phyloP scores from a whole-genome alignment of 2,888 invertebrate genomes.

The Chironomus tentans region DNA sequence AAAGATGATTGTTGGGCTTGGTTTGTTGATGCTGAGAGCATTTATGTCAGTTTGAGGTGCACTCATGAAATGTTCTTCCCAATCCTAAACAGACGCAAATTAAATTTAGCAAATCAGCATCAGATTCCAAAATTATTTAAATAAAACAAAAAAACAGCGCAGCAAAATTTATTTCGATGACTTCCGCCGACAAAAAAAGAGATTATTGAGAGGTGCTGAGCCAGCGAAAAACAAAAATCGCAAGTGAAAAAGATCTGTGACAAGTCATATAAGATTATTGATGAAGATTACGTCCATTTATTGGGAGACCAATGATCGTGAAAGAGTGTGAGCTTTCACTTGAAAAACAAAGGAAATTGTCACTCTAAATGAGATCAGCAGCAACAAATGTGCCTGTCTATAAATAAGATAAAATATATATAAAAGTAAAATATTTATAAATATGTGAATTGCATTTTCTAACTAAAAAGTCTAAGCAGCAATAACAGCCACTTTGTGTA shows the following conservation, averaged over 20 bases:
- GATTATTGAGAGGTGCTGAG: neutral
- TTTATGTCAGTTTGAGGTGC: neutral
- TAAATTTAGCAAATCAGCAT: no score
- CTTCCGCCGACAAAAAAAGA: neutral
- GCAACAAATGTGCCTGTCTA: neutral
- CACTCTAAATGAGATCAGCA: constrained; percentile 25
- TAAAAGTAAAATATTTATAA: neutral
- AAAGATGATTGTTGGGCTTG: neutral
- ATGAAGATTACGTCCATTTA: neutral
- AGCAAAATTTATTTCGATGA: no score
- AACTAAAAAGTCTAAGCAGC: constrained; percentile 1
- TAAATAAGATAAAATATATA: neutral
- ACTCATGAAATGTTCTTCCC: no score
- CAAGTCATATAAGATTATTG: neutral
- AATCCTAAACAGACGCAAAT: no score
- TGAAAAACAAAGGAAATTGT: constrained; percentile 27
- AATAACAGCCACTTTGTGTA: neutral
- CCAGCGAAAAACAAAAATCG: neutral
- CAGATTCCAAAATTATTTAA: no score
- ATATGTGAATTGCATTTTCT: constrained; percentile 21
- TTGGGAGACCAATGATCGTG: constrained; percentile 28
- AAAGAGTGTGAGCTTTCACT: constrained; percentile 14
- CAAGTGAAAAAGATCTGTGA: neutral
- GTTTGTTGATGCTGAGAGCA: neutral
- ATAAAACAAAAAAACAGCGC: no score